Base-by-base conservation (phyloP, 2,888 invertebrate species). In the Lepidochrysops patricia region DNA sequence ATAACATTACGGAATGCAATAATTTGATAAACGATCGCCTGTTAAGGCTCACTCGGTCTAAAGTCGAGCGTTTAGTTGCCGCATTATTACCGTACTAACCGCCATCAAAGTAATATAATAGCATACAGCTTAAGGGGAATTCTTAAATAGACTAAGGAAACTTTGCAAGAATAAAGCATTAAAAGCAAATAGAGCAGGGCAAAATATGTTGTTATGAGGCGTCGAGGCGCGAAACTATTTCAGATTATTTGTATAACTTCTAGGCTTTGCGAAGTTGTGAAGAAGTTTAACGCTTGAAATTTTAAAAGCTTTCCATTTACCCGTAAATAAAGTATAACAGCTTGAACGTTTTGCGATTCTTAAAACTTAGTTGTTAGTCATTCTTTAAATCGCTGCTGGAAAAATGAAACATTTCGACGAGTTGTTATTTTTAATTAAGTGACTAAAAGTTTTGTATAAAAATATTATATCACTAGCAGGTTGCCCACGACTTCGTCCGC, bases 181-280 rank as follows among this genome's bases (percentile, higher is more conserved):
- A 62, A 65, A 65, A 68, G 70, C 70, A 71, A 43, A 72, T 70
- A 72, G 70, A 72, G 69, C 73, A 72, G 68, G 68, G 71, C 67
- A 65, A 72, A 77, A 75, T 71, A 73, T 77, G 73, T 73, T 77
- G 75, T 72, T 78, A 75, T 73, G 72, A 74, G 70, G 73, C 74
- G 72, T 65, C 67, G 68, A 68, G 70, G 68, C 70, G 70, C 72
- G 68, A 72, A 79, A 78, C 75, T 75, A 73, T 76, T 68, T 69
- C 72, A 70, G 70, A 75, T 76, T 77, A 79, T 79, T 77, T 77
- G 71, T 75, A 71, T 75, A 75, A 76, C 75, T 76, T 73, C 72
- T 72, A 73, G 73, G 71, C 75, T 74, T 72, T 73, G 67, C 67
- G 70, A 68, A 72, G 72, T 74, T 73, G 72, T 72, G 73, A 77